Percentiles rank a stretch among this genome's conserved stretches.
These are phyloP conservation scores for Gulo gulo DNA, from an alignment of 2,113 vertebrate genomes.

Conservation along the genomic window DNA sequence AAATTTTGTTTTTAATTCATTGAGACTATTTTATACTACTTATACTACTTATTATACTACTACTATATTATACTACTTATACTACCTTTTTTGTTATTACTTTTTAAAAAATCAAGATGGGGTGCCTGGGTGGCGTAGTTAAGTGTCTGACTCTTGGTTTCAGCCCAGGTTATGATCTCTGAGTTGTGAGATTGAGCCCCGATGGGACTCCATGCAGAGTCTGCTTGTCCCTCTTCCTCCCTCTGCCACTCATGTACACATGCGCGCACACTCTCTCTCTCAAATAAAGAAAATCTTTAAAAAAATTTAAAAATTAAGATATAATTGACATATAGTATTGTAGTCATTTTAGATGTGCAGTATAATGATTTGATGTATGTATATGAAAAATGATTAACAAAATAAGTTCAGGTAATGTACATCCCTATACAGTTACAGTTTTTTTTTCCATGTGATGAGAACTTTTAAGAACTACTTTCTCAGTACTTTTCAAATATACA, in stretches of 20 bases:
- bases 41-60: background rate
- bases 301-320: background rate
- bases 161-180: background rate
- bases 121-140: background rate
- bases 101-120: background rate
- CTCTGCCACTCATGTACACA: background rate
- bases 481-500: background rate
- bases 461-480: background rate
- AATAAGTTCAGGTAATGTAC: background rate
- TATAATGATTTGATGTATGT: background rate
- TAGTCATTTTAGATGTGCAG: background rate
- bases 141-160: background rate
- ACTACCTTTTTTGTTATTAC: background rate
- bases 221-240: background rate
- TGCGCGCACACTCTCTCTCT: background rate
- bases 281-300: background rate
- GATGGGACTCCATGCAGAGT: background rate
- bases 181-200: background rate
- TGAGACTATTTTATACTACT: background rate
- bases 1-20: background rate
- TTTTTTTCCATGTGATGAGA: background rate
- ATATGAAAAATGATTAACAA: background rate
- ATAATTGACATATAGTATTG: background rate
- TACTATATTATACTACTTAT: background rate
- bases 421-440: background rate